Evolutionary conservation across 2,113 vertebrate genomes (phyloP).

Genomic region (Chloropsis cyanopogon): DNA sequence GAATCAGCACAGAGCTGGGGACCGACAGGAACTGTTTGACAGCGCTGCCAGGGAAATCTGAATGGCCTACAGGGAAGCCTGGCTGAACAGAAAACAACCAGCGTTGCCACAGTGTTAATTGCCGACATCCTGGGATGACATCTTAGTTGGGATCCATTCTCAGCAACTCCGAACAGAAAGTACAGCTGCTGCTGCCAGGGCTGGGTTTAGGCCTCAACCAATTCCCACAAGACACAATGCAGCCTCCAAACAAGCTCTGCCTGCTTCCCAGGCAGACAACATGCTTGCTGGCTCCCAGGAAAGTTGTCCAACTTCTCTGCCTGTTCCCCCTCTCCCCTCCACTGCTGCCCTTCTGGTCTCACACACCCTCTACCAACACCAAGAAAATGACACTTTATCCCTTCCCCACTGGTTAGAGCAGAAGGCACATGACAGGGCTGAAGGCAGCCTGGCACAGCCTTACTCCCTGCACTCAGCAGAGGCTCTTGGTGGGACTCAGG

Average conservation of each 20-base stretch:
- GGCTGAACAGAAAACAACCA: constrained; percentile 34
- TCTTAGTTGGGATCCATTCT: constrained; percentile 54
- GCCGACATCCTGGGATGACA: constrained; percentile 60
- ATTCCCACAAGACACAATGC: constrained; percentile 52
- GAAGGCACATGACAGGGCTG: background rate
- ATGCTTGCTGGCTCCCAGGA: background rate
- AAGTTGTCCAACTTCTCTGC: background rate
- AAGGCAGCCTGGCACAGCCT: background rate
- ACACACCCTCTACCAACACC: background rate
- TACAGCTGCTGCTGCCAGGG: constrained; percentile 57
- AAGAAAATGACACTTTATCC: background rate
- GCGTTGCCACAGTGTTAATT: constrained; percentile 33
- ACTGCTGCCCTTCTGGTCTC: background rate
- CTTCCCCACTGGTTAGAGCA: background rate
- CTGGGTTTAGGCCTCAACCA: constrained; percentile 42
- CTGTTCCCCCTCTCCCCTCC: background rate
- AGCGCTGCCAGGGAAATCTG: constrained; percentile 54
- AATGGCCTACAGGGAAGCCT: constrained; percentile 62
- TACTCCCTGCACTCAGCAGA: background rate
- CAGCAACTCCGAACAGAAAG: constrained; percentile 43
- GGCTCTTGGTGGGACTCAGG: background rate
- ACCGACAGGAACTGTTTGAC: constrained; percentile 18
- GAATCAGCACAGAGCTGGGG: constrained; percentile 20
- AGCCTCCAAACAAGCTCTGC: constrained; percentile 34
- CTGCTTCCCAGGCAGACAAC: background rate